Evolutionary conservation across 2,797 vertebrate genomes (phyloP), one percentile per base, ranked within the genome.

Genomic region (Leuciscus waleckii): DNA sequence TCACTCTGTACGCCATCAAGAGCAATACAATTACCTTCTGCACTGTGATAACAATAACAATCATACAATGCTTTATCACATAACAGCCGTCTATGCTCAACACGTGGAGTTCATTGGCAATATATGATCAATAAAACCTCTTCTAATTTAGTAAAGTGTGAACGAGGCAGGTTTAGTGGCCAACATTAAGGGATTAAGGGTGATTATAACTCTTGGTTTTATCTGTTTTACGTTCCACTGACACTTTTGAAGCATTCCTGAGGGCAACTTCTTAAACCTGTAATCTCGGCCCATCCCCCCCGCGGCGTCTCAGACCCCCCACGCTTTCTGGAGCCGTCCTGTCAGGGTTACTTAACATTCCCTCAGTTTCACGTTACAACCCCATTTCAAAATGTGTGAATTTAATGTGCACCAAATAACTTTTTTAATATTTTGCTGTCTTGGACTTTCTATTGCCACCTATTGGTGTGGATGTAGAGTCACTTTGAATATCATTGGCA

Each of bases 181-280:
- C 32, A 23, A 78, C 13, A 39, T 17, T 63, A 19, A 19, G 23
- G 54, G 75, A 41, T 82, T 35, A 74, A 32, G 70, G 81, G 91
- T 92, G 92, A 94, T 91, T 92, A 39, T 58, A 46, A 89, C 89
- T 86, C 85, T 88, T 39, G 19, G 85, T 87, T 58, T 82, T 46
- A 92, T 85, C 86, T 89, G 88, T 90, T 37, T 76, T 61, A 79
- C 23, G 82, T 87, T 89, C 82, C 85, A 88, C 85, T 81, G 90
- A 93, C 92, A 93, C 90, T 91, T 93, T 93, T 90, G 88, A 91
- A 88, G 91, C 93, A 95, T 95, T 95, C 94, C 92, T 92, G 85
- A 87, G 89, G 91, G 90, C 29, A 37, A 81, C 74, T 82, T 83
- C 43, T 86, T 90, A 91, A 90, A 93, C 86, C 87, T 88, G 37